phyloP scores from a whole-genome alignment of 2,113 vertebrate genomes.

The Alligator sinensis region DNA sequence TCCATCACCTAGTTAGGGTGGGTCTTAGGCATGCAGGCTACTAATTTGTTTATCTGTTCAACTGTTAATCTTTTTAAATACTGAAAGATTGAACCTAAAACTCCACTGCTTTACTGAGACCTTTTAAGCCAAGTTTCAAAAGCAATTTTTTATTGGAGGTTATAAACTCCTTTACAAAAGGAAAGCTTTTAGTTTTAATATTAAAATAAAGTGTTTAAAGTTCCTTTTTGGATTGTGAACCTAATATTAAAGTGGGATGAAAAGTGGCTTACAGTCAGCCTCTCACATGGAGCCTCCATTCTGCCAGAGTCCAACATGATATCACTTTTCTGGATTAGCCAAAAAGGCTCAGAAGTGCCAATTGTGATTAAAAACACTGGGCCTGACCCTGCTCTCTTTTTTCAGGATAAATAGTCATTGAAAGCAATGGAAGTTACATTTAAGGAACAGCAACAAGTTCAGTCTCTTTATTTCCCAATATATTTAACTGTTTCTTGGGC shows the following conservation, averaged over 20 bases:
- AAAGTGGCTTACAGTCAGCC: slow-evolving; percentile 59
- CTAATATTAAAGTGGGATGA: slow-evolving; percentile 55
- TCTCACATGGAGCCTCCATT: not conserved
- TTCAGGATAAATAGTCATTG: slow-evolving; percentile 54
- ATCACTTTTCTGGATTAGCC: slow-evolving; percentile 61
- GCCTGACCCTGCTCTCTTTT: slow-evolving; percentile 39
- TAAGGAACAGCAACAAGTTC: slow-evolving; percentile 36
- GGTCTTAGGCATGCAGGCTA: slow-evolving; percentile 17
- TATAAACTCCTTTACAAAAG: slow-evolving; percentile 71
- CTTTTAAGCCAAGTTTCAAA: slow-evolving; percentile 72
- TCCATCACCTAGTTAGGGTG: slow-evolving; percentile 33
- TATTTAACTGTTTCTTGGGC: slow-evolving; percentile 29
- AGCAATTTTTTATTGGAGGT: slow-evolving; percentile 64
- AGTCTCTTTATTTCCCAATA: slow-evolving; percentile 20
- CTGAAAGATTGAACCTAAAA: slow-evolving; percentile 56
- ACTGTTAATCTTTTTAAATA: slow-evolving; percentile 52
- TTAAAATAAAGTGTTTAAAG: slow-evolving; percentile 69
- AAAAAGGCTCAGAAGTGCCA: slow-evolving; percentile 52
- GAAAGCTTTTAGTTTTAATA: slow-evolving; percentile 70
- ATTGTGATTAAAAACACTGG: slow-evolving; percentile 66
- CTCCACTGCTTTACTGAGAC: slow-evolving; percentile 35
- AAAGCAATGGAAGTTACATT: slow-evolving; percentile 43
- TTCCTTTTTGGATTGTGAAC: slow-evolving; percentile 59
- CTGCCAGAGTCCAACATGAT: slow-evolving; percentile 49
- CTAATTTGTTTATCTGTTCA: slow-evolving; percentile 47